Evolutionary conservation across 1,140 invertebrate genomes (phyloP).

Genomic region (Harlomillsia oculata): DNA sequence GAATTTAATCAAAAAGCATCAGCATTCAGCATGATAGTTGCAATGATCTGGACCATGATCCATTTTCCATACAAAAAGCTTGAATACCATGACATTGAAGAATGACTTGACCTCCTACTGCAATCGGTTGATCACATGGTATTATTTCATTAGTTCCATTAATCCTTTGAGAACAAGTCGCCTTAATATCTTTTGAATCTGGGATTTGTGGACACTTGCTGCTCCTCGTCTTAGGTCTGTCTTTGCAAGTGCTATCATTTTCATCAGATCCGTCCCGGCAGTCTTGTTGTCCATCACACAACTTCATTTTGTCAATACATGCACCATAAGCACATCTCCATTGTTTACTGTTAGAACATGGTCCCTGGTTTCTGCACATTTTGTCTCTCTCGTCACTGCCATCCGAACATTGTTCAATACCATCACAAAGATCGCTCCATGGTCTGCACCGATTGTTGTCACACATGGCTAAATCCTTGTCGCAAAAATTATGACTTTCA

Average conservation of each 20-base stretch:
- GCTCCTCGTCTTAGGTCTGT: neutral
- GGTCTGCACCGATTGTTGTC: slow-evolving; percentile 13
- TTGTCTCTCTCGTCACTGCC: slow-evolving; percentile 14
- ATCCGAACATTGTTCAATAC: slow-evolving; percentile 6
- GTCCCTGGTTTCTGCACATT: slow-evolving; percentile 16
- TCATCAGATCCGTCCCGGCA: neutral
- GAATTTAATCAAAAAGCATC: too few species aligned
- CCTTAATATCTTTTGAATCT: neutral
- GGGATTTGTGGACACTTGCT: slow-evolving; percentile 1
- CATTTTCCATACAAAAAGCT: neutral
- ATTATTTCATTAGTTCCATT: neutral
- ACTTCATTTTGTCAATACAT: neutral
- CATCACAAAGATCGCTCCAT: slow-evolving; percentile 16
- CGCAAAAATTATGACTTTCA: slow-evolving; percentile 17
- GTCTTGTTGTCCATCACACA: neutral
- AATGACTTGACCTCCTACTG: neutral
- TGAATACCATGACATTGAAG: slow-evolving; percentile 1
- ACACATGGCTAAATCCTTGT: slow-evolving; percentile 17
- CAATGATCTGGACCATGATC: neutral
- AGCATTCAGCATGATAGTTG: too few species aligned
- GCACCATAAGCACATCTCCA: neutral
- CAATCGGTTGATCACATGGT: neutral
- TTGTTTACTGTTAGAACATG: neutral
- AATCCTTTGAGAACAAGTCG: neutral
- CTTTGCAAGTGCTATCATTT: neutral